Base-by-base conservation (phyloP, 23 tunicate species). In the Corella eumyota region DNA sequence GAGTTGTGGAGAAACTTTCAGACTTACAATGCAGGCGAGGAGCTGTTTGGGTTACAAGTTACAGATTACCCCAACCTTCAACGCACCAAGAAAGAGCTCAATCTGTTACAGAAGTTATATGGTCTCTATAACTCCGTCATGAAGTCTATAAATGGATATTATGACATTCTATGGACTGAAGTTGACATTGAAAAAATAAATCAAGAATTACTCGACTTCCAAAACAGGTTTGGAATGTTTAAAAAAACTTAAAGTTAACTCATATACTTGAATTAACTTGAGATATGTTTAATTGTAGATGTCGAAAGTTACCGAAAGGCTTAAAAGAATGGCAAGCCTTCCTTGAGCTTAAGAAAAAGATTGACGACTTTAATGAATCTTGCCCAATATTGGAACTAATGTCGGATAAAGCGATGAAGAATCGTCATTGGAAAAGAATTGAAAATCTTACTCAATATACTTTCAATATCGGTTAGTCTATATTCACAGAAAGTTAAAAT, bases 141-240 rank as follows among this genome's bases (percentile, higher is more conserved):
- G 95, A 80, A 84, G 56, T 93, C 99, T 4, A 76, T 93, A 72
- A 78, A 80, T 50, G 99, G 99, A 33, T 93, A 93, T 51, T 93
- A 76, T 47, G 99, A 93, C 37, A 93, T 93, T 25, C 49, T 73
- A 25, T 93, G 99, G 99, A 47, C 95, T 0, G 99, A 84, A 30
- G 95, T 93, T 17, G 81, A 93, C 79, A 93, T 93, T 50, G 99
- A 93, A 30, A 84, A 93, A 51, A 93, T 93, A 49, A 93, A 84
- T 66, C 87, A 84, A 33, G 95, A 93, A 54, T 45, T 93, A 24
- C 77, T 93, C 36, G 99, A 93, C 56, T 93, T 93, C 45, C 99
- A 93, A 58, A 84, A 73, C 81, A 78, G 96, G 96, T 86, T 21
- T 23, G 33, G 30, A 32, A 0, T 19, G 45, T 24, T 66, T n/a